Percentiles rank a stretch among this genome's conserved stretches.
Evolutionary conservation across 2,888 invertebrate species (phyloP).

Genomic region (Drosophila histrio): DNA sequence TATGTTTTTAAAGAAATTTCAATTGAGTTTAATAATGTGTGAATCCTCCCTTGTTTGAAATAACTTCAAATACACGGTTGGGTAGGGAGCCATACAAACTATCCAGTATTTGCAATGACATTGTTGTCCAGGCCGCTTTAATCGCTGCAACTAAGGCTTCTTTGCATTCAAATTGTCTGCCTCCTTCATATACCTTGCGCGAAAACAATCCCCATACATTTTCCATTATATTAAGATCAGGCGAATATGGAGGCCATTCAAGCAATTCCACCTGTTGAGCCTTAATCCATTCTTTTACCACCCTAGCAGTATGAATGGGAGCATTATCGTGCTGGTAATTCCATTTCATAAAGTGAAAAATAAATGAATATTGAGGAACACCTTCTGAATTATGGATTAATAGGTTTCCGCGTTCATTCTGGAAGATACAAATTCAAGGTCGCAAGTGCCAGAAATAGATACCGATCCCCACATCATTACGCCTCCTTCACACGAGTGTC

Average conservation of each 20-base stretch:
- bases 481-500: too few species aligned
- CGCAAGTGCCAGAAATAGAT: slow-evolving; percentile 28
- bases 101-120: too few species aligned
- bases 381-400: slow-evolving; percentile 25
- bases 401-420: slow-evolving; percentile 30
- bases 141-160: background rate
- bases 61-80: too few species aligned
- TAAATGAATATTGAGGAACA: slow-evolving; percentile 25
- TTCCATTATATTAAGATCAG: slow-evolving; percentile 26
- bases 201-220: slow-evolving; percentile 22
- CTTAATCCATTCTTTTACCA: slow-evolving; percentile 32
- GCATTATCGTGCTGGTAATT: too few species aligned
- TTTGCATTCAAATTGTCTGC: slow-evolving; percentile 4
- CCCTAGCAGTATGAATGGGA: too few species aligned
- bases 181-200: slow-evolving; percentile 22
- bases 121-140: too few species aligned
- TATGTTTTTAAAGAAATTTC: too few species aligned
- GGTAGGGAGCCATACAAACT: background rate
- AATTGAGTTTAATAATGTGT: too few species aligned
- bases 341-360: too few species aligned
- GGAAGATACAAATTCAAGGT: slow-evolving; percentile 28
- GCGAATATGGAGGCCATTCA: slow-evolving; percentile 27
- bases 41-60: too few species aligned
- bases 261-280: slow-evolving; percentile 13
- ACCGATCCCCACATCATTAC: slow-evolving; percentile 33